A percentile compares a stretch with the other conserved stretches of the same genome.
Evolutionary conservation across 2,797 vertebrate species (phyloP).

Genomic region (Numenius phaeopus): DNA sequence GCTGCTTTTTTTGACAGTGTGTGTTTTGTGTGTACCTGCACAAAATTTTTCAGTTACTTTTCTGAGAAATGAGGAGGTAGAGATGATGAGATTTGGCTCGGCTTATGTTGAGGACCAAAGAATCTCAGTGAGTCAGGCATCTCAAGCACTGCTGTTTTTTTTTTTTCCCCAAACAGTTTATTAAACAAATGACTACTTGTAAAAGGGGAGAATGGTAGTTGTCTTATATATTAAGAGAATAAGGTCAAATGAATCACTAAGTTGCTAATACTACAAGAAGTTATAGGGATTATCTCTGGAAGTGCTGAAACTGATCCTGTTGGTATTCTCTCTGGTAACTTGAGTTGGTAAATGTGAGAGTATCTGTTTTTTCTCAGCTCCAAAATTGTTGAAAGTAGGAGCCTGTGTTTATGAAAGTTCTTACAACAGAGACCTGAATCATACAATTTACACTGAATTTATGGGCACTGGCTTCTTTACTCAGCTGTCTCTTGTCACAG

Average conservation of each 20-base stretch:
- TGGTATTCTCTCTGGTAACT: slow-evolving; percentile 29
- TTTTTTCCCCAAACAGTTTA: not conserved
- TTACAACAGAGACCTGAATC: slow-evolving; percentile 62
- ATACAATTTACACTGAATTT: slow-evolving; percentile 54
- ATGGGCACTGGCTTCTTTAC: slow-evolving; percentile 39
- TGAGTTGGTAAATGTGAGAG: slow-evolving; percentile 31
- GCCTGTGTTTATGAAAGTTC: slow-evolving; percentile 56
- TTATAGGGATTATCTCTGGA: not conserved
- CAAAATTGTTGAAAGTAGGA: slow-evolving; percentile 57
- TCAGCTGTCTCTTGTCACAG: slow-evolving; percentile 45
- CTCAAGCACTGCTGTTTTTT: not conserved
- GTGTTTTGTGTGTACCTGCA: not conserved
- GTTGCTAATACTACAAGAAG: not conserved
- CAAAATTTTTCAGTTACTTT: not conserved
- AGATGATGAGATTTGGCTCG: not conserved
- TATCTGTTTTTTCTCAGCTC: slow-evolving; percentile 58
- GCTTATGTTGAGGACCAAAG: not conserved
- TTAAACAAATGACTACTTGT: slow-evolving; percentile 14
- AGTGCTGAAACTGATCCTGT: not conserved
- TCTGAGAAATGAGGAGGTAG: not conserved
- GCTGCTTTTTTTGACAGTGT: not conserved
- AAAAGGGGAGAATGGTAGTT: not conserved
- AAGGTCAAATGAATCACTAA: not conserved
- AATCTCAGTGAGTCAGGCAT: slow-evolving; percentile 5
- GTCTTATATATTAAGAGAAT: not conserved